These are phyloP conservation scores for Urocynchramus pylzowi DNA, from an alignment of 2,113 vertebrate genomes.

Conservation along the genomic window DNA sequence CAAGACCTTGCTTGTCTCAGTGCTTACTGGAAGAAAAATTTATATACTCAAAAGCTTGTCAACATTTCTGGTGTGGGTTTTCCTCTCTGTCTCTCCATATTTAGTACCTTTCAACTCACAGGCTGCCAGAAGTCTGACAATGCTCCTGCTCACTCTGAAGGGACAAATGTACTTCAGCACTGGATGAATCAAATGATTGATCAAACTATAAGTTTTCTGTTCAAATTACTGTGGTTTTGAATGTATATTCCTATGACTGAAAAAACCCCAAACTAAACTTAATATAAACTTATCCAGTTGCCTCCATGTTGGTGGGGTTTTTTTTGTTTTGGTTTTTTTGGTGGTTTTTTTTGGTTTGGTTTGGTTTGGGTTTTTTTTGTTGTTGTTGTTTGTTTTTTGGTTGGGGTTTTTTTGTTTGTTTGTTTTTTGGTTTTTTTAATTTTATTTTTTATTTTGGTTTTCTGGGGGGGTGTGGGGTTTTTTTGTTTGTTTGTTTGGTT, in stretches of 20 bases:
- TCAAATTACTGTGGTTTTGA: background rate
- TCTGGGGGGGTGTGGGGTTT: too few relatives aligned
- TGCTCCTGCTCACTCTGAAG: background rate
- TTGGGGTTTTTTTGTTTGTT: too few relatives aligned
- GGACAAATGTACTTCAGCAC: background rate
- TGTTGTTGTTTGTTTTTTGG: background rate
- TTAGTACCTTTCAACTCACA: background rate
- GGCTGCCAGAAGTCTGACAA: background rate
- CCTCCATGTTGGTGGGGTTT: background rate
- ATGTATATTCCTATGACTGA: background rate
- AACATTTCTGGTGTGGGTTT: background rate
- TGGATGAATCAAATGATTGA: background rate
- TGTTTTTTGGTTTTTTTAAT: background rate
- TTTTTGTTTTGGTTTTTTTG: background rate
- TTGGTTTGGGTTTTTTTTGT: background rate
- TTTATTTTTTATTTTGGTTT: background rate
- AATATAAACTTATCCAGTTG: background rate
- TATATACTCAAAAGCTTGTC: background rate
- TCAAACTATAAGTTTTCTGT: background rate
- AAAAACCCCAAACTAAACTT: background rate
- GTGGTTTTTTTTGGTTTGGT: background rate
- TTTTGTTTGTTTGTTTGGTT: too few relatives aligned
- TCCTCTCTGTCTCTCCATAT: background rate
- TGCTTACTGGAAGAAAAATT: background rate
- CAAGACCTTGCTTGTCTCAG: background rate